Conservation (phyloP, 2,888 invertebrate genomes). For the Dasypolia templi region DNA sequence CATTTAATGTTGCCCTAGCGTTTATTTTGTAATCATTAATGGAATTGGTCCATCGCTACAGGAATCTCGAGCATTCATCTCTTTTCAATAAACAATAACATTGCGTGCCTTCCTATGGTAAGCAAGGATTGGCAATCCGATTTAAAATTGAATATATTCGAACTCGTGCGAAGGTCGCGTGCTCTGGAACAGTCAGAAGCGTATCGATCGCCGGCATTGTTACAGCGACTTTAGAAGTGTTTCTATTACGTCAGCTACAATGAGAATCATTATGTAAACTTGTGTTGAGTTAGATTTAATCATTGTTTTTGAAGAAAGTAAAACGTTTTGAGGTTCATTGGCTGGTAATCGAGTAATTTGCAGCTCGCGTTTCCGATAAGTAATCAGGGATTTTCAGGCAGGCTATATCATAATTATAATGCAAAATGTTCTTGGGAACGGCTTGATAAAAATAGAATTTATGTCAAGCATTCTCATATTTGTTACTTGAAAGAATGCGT, state of each 20-base stretch:
- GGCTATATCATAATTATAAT: not conserved
- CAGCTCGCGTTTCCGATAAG: not conserved
- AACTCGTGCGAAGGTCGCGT: conserved; percentile 64
- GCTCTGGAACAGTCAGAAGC: conserved; percentile 53
- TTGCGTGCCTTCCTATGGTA: conserved; percentile 42
- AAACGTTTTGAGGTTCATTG: conserved; percentile 11
- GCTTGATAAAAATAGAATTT: not conserved
- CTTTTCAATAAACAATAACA: conserved; percentile 41
- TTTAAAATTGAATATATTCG: conserved; percentile 56
- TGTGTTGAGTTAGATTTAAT: not conserved
- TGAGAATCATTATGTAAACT: conserved; percentile 37
- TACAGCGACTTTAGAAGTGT: conserved; percentile 40
- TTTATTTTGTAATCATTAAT: conserved; percentile 2
- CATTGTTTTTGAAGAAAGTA: conserved; percentile 21
- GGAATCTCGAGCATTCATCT: conserved; percentile 34
- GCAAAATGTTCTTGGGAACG: not conserved
- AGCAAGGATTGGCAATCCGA: conserved; percentile 32
- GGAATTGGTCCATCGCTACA: conserved; percentile 15
- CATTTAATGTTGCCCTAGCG: not conserved
- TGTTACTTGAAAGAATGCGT: not conserved
- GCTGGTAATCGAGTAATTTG: not conserved
- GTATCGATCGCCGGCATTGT: conserved; percentile 62
- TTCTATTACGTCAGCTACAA: conserved; percentile 51
- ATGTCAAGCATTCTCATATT: not conserved
- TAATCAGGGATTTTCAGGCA: not conserved